Evolutionary conservation across 2,888 invertebrate species (phyloP).

Genomic region (Stenodera caucasica): DNA sequence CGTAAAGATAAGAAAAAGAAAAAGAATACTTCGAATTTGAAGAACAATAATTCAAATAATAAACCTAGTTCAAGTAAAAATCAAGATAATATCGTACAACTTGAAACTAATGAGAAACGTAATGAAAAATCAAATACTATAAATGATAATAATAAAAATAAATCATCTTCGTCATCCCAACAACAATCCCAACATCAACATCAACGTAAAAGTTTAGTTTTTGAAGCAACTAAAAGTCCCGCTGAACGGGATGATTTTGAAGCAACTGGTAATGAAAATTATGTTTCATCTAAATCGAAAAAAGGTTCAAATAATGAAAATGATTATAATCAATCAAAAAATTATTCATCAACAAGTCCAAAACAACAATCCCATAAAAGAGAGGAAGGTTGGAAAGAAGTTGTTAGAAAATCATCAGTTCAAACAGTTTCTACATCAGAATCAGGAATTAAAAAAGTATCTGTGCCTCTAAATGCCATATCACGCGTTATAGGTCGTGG

Average conservation of each 20-base stretch:
- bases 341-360: constrained; percentile 62
- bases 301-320: constrained; percentile 44
- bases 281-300: constrained; percentile 57
- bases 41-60: constrained; percentile 27
- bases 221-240: constrained; percentile 70
- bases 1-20: constrained; percentile 71
- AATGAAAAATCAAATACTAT: constrained; percentile 33
- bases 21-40: constrained; percentile 45
- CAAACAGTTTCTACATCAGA: constrained; percentile 54
- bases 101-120: constrained; percentile 26
- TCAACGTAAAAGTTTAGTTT: constrained; percentile 63
- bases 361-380: constrained; percentile 70
- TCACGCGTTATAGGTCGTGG: constrained; percentile 97
- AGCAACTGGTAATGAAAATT: constrained; percentile 67
- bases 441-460: constrained; percentile 83
- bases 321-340: constrained; percentile 15
- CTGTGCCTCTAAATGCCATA: constrained; percentile 92
- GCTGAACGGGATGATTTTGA: constrained; percentile 76
- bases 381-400: constrained; percentile 97
- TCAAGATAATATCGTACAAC: constrained; percentile 15
- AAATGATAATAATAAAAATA: constrained; percentile 28
- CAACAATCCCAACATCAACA: constrained; percentile 16
- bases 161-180: constrained; percentile 5
- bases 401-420: constrained; percentile 80
- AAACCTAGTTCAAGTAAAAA: constrained; percentile 41